Evolutionary conservation across 1,140 invertebrate genomes (phyloP).

Genomic region (Hirudo medicinalis): DNA sequence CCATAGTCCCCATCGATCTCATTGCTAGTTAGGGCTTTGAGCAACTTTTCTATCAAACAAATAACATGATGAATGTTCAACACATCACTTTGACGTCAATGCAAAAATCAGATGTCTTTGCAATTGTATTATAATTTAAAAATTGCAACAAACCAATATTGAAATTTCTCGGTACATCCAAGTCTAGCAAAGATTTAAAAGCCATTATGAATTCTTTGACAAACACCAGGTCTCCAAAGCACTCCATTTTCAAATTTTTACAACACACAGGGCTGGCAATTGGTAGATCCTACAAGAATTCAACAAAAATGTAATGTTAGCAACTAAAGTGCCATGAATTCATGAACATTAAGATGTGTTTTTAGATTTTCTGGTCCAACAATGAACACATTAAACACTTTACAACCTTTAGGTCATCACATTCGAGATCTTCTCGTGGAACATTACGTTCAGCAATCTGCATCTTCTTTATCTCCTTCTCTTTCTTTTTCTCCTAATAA

Average conservation of each 20-base stretch:
- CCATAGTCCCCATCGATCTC: not conserved
- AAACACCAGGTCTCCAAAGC: not conserved
- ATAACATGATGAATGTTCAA: not conserved
- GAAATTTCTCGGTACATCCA: not conserved
- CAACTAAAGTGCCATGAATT: too few species aligned
- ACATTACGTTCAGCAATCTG: slow-evolving; percentile 56
- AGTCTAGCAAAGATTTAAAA: not conserved
- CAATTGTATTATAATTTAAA: too few species aligned
- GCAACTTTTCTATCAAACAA: not conserved
- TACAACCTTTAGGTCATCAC: slow-evolving; percentile 64
- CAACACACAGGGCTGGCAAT: not conserved
- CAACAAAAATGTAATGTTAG: not conserved
- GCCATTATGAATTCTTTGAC: slow-evolving; percentile 1
- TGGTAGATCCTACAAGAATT: slow-evolving; percentile 1
- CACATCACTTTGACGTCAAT: too few species aligned
- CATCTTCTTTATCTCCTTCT: not conserved
- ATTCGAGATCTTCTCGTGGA: slow-evolving; percentile 71
- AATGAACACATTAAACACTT: not conserved
- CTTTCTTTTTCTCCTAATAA: slow-evolving; percentile 4
- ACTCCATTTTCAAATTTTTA: not conserved
- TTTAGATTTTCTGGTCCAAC: too few species aligned
- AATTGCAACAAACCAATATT: not conserved
- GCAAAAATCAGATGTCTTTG: too few species aligned
- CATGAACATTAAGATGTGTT: too few species aligned
- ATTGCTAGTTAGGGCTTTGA: not conserved